Evolutionary conservation across 2,797 vertebrate genomes (phyloP).

Genomic region (Centropyge bicolor): DNA sequence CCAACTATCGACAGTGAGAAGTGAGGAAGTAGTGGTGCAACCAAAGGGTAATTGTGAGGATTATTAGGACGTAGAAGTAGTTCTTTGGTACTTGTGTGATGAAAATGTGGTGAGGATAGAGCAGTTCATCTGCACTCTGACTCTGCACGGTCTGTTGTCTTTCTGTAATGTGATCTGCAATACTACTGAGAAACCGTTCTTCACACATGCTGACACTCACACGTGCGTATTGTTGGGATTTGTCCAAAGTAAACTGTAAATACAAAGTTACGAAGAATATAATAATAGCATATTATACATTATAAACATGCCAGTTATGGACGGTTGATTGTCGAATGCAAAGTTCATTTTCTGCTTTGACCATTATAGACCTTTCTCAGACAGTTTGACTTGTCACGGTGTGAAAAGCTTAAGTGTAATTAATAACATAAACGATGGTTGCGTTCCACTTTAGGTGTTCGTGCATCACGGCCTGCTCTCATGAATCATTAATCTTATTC

Average conservation of each 20-base stretch:
- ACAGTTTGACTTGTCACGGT: neutral
- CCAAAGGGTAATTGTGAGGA: neutral
- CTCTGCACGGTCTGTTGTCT: constrained; percentile 26
- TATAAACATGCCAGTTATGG: neutral
- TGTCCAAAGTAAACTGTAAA: constrained; percentile 17
- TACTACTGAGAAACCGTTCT: constrained; percentile 33
- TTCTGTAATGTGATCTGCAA: constrained; percentile 11
- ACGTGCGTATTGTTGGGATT: constrained; percentile 18
- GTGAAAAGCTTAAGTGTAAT: neutral
- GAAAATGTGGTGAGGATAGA: constrained; percentile 13
- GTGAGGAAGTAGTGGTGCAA: neutral
- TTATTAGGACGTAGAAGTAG: neutral
- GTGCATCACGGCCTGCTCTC: constrained; percentile 9
- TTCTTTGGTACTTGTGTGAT: neutral
- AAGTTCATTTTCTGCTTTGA: neutral
- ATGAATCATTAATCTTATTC: neutral
- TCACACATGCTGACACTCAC: constrained; percentile 23
- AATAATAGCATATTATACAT: neutral
- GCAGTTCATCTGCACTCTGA: neutral
- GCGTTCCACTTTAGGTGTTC: neutral
- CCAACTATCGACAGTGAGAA: no score
- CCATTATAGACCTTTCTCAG: neutral
- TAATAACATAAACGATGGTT: neutral
- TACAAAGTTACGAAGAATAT: neutral
- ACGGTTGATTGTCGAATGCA: neutral